Evolutionary conservation across 64 coral and sea anemone genomes (phyloP), one percentile per base, ranked within the genome.

Genomic region (Orbicella faveolata): DNA sequence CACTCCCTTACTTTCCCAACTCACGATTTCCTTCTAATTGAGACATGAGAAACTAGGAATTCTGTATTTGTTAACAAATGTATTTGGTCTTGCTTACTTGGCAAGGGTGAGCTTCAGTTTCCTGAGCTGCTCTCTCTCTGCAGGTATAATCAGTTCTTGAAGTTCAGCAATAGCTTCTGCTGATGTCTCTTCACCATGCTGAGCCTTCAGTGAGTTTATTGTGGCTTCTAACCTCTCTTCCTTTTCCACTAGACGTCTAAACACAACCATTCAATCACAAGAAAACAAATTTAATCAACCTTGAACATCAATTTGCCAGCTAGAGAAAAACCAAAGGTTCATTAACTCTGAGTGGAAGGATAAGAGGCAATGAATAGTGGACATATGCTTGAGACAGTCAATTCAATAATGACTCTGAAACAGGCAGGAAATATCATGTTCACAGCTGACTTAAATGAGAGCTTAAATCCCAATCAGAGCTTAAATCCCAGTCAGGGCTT

Each of bases 181-280:
- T 19, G 94, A 84, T 23, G 90, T 94, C 66, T 95, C 96, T 70
- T 93, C 90, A 7, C 96, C 96, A 36, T 98, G 96, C 16, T 96
- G 52, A 19, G 83, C 90, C 67, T 90, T 92, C 34, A 98, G 79
- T 2, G 90, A 36, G 11, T 83, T 73, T 72, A 98, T 89, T 34
- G 94, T 98, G 10, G 93, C 88, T 25, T 98, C 93, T 52, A 95
- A 74, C 61, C 90, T 92, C 78, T 98, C 96, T 39, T 92, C 83
- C 59, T 91, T 98, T 81, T 98, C 96, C 48, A 95, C 76, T 30
- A 95, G 54, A 86, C 96, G 96, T 62, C 96, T 98, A 30, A 17
- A 81, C 2, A 23, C 30, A 25, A 25, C 20, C 9, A 25, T n/a
- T 1, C 3, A 25, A n/a, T 25, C 39, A 41, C 39, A 41, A 41